Conservation (phyloP, 2,113 vertebrate genomes). For the Halichoerus grypus region DNA sequence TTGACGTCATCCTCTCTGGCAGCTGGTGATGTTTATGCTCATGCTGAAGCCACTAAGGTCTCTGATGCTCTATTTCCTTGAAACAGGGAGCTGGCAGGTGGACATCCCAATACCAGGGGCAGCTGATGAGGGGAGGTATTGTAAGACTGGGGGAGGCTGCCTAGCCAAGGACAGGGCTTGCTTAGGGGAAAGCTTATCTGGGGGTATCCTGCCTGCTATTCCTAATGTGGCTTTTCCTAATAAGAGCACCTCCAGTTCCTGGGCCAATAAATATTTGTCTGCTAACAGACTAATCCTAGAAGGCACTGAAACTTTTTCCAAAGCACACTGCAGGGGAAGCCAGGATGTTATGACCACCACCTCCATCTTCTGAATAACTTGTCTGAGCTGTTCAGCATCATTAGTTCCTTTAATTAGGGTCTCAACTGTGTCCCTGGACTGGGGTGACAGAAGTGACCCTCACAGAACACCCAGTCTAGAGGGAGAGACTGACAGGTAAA, state of each 20-base stretch:
- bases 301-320: not conserved
- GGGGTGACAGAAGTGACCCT: not conserved
- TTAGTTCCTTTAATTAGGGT: not conserved
- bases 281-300: not conserved
- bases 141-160: not conserved
- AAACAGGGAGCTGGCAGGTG: not conserved
- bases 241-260: not conserved
- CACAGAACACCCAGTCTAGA: not conserved
- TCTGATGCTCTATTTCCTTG: conserved; percentile 49
- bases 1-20: conserved; percentile 66
- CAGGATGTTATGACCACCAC: not conserved
- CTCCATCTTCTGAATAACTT: not conserved
- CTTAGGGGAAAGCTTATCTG: conserved; percentile 19
- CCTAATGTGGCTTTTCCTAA: not conserved
- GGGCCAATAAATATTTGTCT: not conserved
- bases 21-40: conserved; percentile 44
- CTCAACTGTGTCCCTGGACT: not conserved
- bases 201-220: not conserved
- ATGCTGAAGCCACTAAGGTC: not conserved
- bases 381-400: not conserved
- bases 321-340: not conserved
- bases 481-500: not conserved
- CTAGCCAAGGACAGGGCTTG: conserved; percentile 7
- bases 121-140: not conserved
- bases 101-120: not conserved